Percentiles rank a stretch among this genome's conserved stretches.
Evolutionary conservation across 2,888 invertebrate species (phyloP).

Genomic region (Phengaris arion): DNA sequence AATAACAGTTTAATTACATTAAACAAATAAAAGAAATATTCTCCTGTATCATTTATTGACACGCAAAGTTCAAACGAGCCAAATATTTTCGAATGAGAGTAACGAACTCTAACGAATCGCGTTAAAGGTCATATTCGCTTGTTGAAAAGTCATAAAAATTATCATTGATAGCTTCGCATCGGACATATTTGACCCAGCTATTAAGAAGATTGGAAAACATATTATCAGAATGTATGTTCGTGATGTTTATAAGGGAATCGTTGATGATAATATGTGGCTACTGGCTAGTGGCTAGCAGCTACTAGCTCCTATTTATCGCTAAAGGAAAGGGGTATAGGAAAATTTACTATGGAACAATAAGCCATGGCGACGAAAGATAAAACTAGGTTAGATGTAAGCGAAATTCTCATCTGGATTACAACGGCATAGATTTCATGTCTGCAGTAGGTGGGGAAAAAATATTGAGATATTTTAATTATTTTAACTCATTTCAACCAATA

Average conservation of each 20-base stretch:
- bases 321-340: too few species aligned
- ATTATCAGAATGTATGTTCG: background rate
- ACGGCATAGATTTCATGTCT: too few species aligned
- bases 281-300: too few species aligned
- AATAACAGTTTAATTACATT: background rate
- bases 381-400: too few species aligned
- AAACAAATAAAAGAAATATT: background rate
- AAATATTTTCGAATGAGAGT: constrained; percentile 1
- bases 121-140: constrained; percentile 2
- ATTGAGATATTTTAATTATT: too few species aligned
- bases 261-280: too few species aligned
- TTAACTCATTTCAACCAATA: too few species aligned
- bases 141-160: constrained; percentile 16
- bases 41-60: constrained; percentile 15
- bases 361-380: too few species aligned
- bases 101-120: background rate
- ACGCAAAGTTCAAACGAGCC: background rate
- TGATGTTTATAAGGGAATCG: background rate
- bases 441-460: too few species aligned
- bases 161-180: constrained; percentile 11
- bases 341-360: too few species aligned
- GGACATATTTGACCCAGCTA: constrained; percentile 10
- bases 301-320: too few species aligned
- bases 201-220: constrained; percentile 18
- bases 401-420: too few species aligned